Evolutionary conservation across 2,797 vertebrate genomes (phyloP).

Genomic region (Lates japonicus): DNA sequence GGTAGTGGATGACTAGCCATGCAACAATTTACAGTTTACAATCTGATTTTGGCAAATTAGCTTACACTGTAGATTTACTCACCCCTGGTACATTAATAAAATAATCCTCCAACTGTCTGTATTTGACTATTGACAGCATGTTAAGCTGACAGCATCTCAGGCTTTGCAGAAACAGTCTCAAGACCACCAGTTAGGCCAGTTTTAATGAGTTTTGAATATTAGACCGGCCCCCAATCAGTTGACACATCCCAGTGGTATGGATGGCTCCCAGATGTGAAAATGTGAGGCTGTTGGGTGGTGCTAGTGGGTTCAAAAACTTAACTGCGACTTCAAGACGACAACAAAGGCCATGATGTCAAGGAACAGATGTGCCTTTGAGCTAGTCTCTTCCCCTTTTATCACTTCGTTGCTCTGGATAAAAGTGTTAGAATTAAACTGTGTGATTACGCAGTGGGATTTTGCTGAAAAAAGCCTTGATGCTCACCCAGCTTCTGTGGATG

Average conservation of each 20-base stretch:
- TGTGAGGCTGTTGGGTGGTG: not conserved
- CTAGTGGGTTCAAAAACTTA: conserved; percentile 13
- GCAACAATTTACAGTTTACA: too few relatives aligned
- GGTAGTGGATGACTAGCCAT: not conserved
- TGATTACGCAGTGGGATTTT: conserved; percentile 16
- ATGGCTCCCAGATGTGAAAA: conserved; percentile 12
- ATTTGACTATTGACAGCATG: not conserved
- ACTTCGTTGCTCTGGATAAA: conserved; percentile 22
- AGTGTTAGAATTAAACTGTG: conserved; percentile 20
- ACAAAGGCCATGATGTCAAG: conserved; percentile 16
- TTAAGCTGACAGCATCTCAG: not conserved
- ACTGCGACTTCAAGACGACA: conserved; percentile 5
- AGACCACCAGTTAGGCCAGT: not conserved
- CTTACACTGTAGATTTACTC: not conserved
- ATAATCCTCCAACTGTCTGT: too few relatives aligned
- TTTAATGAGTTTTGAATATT: not conserved
- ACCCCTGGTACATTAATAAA: too few relatives aligned
- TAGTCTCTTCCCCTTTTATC: conserved; percentile 26
- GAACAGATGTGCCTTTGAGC: conserved; percentile 40
- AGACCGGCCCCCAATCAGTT: not conserved
- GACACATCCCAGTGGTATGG: not conserved
- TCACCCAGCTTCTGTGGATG: conserved; percentile 10
- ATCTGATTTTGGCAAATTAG: too few relatives aligned
- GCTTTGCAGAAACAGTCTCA: not conserved
- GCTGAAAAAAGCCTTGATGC: conserved; percentile 29